Base-by-base conservation (phyloP, 2,113 vertebrate species). In the Vanacampus margaritifer region DNA sequence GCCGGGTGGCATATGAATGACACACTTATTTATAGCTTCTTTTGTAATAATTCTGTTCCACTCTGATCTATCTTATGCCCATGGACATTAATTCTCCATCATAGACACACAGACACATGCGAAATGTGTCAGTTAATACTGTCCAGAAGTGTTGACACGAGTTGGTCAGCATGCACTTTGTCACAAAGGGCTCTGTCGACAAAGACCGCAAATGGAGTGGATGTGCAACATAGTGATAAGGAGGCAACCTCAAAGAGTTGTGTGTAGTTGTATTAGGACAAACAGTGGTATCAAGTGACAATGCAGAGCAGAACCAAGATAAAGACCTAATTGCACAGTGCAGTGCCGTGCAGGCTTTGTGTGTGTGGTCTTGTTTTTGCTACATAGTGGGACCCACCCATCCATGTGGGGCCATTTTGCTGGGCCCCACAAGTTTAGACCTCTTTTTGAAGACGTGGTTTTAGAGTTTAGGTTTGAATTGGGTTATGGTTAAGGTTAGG, bases 61-160 rank as follows among this genome's bases (percentile, higher is more conserved):
- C 71, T 46, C 23, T 68, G 23, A 65, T 68, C 21, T 62, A 54
- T 64, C 67, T 80, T 51, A 54, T 62, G 35, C 41, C 39, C 66
- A 21, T 26, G n/a, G 45, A 66, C 8, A 43, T 32, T 32, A 72
- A 21, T 39, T n/a, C 53, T 23, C 32, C 28, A 43, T 61, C 32
- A 41, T 51, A 17, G 63, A 65, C 63, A 64, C 48, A 48, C 6
- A 61, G 26, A 46, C 64, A 69, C 45, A 43, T 48, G 24, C 11
- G 11, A 1, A 5, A 36, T 19, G 51, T 56, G 60, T 75, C 74
- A 79, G 75, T 32, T 79, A 74, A 69, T 61, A 65, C 10, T 67
- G 60, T 75, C 70, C n/a, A 14, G 75, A 66, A 51, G 77, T 59
- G 86, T 63, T 87, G 89, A 91, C 86, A 90, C 82, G 67, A 76